Conservation (phyloP, 2,888 invertebrate genomes). For the Leistus spinibarbis region DNA sequence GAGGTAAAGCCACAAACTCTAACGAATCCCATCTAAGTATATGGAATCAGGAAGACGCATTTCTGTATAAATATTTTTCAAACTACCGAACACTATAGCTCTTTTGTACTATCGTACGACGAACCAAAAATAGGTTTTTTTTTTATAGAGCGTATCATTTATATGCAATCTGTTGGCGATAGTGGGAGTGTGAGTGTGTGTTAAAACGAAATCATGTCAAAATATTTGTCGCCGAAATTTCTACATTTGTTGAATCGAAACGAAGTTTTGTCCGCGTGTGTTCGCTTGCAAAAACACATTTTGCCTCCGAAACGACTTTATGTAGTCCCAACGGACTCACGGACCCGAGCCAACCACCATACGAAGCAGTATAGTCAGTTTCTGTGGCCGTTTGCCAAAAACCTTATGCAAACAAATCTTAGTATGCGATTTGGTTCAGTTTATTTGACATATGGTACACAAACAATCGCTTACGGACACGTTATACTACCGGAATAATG, state of each 20-base stretch:
- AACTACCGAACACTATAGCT: too few species aligned
- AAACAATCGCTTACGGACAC: slow-evolving; percentile 25
- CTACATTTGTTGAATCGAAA: slow-evolving; percentile 24
- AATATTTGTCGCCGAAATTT: slow-evolving; percentile 25
- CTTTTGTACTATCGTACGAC: too few species aligned
- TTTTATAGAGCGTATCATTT: neutral
- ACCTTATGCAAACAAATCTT: slow-evolving; percentile 37
- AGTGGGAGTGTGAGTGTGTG: neutral
- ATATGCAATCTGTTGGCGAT: neutral
- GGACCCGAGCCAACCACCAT: neutral
- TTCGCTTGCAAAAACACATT: slow-evolving; percentile 24
- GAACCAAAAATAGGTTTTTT: too few species aligned
- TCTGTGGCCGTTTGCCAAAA: slow-evolving; percentile 30
- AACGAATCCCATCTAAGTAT: too few species aligned
- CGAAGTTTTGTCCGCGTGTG: neutral
- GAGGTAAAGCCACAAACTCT: too few species aligned
- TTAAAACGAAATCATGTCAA: slow-evolving; percentile 19
- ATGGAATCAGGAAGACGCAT: too few species aligned
- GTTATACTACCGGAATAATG: too few species aligned
- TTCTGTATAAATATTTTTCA: too few species aligned
- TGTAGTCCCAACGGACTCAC: slow-evolving; percentile 15
- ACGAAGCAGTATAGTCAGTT: neutral
- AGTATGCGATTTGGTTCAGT: slow-evolving; percentile 31
- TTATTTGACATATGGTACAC: slow-evolving; percentile 38
- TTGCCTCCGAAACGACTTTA: slow-evolving; percentile 4